A percentile compares a stretch with the other conserved stretches of the same genome.
phyloP scores from a whole-genome alignment of 2,113 vertebrate genomes.

The Campylomormyrus tamandua region DNA sequence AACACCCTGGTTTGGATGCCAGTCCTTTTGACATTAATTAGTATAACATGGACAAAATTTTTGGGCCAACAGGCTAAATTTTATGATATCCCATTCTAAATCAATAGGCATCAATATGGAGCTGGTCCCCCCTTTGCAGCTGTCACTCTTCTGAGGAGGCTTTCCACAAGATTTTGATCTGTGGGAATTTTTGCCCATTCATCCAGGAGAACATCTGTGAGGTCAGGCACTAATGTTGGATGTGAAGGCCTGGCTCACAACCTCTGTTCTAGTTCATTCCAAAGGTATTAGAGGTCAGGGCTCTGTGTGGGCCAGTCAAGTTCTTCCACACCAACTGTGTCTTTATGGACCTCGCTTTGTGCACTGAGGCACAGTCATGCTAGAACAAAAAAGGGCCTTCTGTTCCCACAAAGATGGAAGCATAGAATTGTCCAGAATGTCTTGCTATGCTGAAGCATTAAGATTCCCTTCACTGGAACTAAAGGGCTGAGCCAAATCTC shows the following conservation, averaged over 20 bases:
- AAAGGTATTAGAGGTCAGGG: neutral
- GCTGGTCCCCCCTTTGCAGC: neutral
- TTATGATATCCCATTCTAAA: neutral
- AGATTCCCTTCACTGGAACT: neutral
- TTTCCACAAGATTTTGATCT: neutral
- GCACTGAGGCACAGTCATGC: neutral
- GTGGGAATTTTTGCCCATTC: neutral
- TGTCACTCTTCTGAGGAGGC: neutral
- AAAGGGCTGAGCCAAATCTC: neutral
- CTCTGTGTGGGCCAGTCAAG: neutral
- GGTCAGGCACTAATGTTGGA: neutral
- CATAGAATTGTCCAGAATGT: neutral
- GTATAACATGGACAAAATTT: neutral
- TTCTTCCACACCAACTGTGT: neutral
- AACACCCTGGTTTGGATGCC: neutral
- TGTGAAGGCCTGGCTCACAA: neutral
- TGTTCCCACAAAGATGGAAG: neutral
- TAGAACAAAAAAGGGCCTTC: neutral
- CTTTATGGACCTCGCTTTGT: neutral
- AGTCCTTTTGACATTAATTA: neutral
- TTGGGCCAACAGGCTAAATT: neutral
- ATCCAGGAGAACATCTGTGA: neutral
- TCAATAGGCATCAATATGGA: neutral
- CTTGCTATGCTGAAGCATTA: neutral
- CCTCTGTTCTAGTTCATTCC: neutral